Evolutionary conservation across 2,113 vertebrate genomes (phyloP).

Genomic region (Gymnobelideus leadbeateri): DNA sequence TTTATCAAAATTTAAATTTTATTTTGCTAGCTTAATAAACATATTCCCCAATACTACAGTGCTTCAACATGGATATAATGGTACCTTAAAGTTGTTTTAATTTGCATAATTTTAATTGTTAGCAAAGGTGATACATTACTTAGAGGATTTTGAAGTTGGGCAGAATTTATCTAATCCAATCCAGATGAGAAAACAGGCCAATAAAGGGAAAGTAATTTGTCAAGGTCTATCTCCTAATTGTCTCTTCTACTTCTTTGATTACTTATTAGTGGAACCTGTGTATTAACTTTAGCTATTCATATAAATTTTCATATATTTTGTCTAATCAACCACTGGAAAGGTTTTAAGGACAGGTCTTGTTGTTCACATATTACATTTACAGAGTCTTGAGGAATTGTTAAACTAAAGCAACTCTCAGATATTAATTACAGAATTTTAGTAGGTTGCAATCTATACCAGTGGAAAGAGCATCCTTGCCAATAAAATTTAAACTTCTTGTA

Average conservation of each 20-base stretch:
- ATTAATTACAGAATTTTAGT: not conserved
- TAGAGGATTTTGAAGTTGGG: not conserved
- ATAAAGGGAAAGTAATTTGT: not conserved
- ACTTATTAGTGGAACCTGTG: not conserved
- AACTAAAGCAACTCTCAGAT: not conserved
- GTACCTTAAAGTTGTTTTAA: not conserved
- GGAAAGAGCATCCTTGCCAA: not conserved
- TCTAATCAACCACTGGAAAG: not conserved
- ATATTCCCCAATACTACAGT: not conserved
- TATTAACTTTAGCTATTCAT: not conserved
- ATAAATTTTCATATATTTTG: not conserved
- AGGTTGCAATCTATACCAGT: not conserved
- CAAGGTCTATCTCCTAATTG: not conserved
- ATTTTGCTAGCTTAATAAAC: not conserved
- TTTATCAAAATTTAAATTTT: not conserved
- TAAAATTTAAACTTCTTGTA: not conserved
- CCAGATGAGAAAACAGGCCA: not conserved
- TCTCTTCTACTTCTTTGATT: not conserved
- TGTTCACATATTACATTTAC: not conserved
- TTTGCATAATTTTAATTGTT: not conserved
- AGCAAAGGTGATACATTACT: not conserved
- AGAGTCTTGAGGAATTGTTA: not conserved
- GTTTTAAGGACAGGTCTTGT: not conserved
- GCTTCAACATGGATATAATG: not conserved
- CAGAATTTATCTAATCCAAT: not conserved